These are phyloP conservation scores for Macrosteles quadrilineatus DNA, from an alignment of 1,140 invertebrate genomes.

Conservation along the genomic window DNA sequence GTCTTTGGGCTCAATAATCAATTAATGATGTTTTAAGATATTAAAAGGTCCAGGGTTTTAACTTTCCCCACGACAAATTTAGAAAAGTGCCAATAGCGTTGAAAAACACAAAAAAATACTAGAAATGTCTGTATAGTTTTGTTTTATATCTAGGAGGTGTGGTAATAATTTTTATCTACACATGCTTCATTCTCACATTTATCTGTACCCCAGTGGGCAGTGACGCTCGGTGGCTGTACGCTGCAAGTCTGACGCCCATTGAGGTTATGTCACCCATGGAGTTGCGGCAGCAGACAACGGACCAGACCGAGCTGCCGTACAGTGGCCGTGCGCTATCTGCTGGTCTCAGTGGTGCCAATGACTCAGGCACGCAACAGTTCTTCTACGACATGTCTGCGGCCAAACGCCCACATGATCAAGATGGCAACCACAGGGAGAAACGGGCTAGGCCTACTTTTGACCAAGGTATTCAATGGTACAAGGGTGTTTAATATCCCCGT, in stretches of 20 bases:
- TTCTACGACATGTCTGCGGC: conserved; percentile 71
- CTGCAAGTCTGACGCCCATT: conserved; percentile 83
- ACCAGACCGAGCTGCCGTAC: conserved; percentile 87
- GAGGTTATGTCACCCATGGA: conserved; percentile 66
- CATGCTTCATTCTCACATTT: too few relatives aligned
- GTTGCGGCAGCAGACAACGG: conserved; percentile 79
- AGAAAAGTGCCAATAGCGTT: too few relatives aligned
- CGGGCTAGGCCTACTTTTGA: conserved; percentile 64
- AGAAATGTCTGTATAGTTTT: too few relatives aligned
- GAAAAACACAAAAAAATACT: too few relatives aligned
- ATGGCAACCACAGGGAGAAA: conserved; percentile 50
- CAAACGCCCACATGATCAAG: conserved; percentile 45
- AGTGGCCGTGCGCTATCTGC: conserved; percentile 41
- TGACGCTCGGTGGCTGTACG: conserved; percentile 86
- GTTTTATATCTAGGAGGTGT: too few relatives aligned
- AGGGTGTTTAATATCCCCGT: too few relatives aligned
- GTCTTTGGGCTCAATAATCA: too few relatives aligned
- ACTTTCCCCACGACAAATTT: too few relatives aligned
- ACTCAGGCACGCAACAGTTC: conserved; percentile 59
- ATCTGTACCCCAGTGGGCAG: background rate
- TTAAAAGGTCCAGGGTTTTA: too few relatives aligned
- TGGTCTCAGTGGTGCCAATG: background rate
- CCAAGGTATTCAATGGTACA: conserved; percentile 59
- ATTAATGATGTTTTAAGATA: too few relatives aligned
- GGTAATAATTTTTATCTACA: too few relatives aligned